A percentile compares a stretch with the other conserved stretches of the same genome.
Evolutionary conservation across 2,888 invertebrate genomes (phyloP).

Genomic region (Tenthredo scrophulariae): DNA sequence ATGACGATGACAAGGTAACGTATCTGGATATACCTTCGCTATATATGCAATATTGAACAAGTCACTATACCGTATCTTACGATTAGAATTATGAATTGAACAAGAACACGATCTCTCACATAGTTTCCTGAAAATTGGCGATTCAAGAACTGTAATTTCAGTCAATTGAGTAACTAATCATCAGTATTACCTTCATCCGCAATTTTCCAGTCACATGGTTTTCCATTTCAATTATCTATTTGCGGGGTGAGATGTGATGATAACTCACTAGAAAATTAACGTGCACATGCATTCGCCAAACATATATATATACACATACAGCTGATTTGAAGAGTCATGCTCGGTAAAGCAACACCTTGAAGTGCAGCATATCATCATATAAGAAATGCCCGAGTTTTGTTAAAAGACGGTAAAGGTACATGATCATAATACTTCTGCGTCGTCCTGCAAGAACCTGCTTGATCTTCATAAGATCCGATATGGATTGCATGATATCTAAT

Average conservation of each 20-base stretch:
- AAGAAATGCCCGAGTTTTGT: constrained; percentile 38
- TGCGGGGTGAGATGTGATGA: background rate
- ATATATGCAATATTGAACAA: background rate
- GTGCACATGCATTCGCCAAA: background rate
- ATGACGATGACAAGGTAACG: background rate
- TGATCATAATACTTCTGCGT: background rate
- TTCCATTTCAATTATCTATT: background rate
- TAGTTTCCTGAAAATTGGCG: background rate
- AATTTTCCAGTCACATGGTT: background rate
- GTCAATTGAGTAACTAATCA: background rate
- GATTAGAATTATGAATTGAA: background rate
- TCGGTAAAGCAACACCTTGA: constrained; percentile 22
- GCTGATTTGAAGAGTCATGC: constrained; percentile 17
- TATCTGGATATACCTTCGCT: background rate
- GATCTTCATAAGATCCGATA: background rate
- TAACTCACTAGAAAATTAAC: background rate
- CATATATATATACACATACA: background rate
- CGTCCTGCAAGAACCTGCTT: background rate
- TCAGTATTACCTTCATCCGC: background rate
- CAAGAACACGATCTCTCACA: background rate
- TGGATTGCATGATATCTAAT: background rate
- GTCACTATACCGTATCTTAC: background rate
- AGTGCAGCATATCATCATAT: background rate
- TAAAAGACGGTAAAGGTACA: background rate
- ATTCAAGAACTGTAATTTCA: background rate